Evolutionary conservation across 1,140 invertebrate species (phyloP), one percentile per base, ranked within the genome.

Genomic region (Drosophila virilis): DNA sequence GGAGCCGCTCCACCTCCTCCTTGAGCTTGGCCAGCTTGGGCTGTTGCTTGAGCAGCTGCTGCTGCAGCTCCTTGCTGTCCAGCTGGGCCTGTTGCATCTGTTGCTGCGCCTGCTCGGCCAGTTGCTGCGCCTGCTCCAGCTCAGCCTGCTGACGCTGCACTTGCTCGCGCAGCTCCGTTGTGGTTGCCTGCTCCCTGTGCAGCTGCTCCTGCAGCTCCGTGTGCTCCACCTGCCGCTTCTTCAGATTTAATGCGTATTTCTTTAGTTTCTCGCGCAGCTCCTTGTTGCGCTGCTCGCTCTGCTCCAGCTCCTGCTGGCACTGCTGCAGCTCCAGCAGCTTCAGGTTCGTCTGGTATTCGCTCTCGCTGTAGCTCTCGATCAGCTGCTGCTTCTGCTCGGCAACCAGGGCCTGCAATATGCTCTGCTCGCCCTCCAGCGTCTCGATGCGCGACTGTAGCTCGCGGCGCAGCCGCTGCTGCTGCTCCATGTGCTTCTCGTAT

Each of bases 221-320:
- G 57, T 94, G 95, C 48, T 94, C 92, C 15, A 93, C 74, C 0
- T 93, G 92, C 85, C 96, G 96, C 75, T 96, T 96, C 83, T 97
- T 97, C 8, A 96, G 93, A 79, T 94, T 96, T 0, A 95, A 93
- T 2, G 96, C 96, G 74, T 96, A 94, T 74, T 96, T 96, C 77
- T 96, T 96, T 89, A 97, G 94, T 91, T 96, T 96, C 57, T 96
- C 95, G 28, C 95, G 82, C 46, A 82, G 52, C 61, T 93, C 88
- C 84, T 86, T 79, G 92, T 92, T 92, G 22, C 92, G 64, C 1
- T 75, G 54, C n/a, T 92, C 91, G 35, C 92, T 92, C 0, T 90
- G 83, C 45, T 91, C 90, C 45, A 94, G 72, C 82, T 94, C 93
- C 46, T 77, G 73, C 1, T 82, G 82, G 22, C 76, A 75, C 66